Evolutionary conservation across 2,797 vertebrate species (phyloP), one percentile per base, ranked within the genome.

Genomic region (Aulostomus chinensis): DNA sequence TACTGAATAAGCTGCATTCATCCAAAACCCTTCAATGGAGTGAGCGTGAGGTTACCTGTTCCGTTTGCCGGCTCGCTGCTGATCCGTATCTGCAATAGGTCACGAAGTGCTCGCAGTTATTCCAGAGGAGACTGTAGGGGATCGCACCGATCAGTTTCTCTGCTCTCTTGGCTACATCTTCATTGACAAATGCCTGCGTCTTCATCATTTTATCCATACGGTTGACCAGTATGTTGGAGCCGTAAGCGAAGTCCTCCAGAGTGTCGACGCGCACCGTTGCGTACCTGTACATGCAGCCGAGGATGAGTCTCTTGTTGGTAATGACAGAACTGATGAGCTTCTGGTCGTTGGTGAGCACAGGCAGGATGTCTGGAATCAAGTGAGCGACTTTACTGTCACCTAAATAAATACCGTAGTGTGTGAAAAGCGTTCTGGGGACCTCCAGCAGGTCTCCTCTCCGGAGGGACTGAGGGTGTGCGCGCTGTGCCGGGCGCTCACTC

Each of bases 91-190:
- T 90, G 90, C 97, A 99, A 84, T 90, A 73, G 1, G 94, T 98
- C 34, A 92, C 96, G 39, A 97, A 98, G 84, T 99, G 96, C 68
- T 98, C 95, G 55, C 97, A 98, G 84, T 98, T 99, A 81, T 95
- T 94, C 96, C 96, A 98, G 38, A 98, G 88, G 21, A 98, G 84
- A 63, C 96, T 98, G 84, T 99, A 97, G 0, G 88, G 80, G 2
- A 91, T 87, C 1, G 66, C 13, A 3, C 96, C 95, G 38, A 95
- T 62, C 12, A 91, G 87, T 34, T 81, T 87, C 70, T 98, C 94
- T 0, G 96, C 97, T 60, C 94, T 89, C 15, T 30, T 64, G 0
- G 94, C 94, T 7, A 93, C 93, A 9, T 92, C 91, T 41, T 94
- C 94, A 5, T 80, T 88, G 11, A 72, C 16, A 22, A 95, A 68